These are phyloP conservation scores for Casuarius casuarius DNA, from an alignment of 2,113 vertebrate species.

Conservation along the genomic window DNA sequence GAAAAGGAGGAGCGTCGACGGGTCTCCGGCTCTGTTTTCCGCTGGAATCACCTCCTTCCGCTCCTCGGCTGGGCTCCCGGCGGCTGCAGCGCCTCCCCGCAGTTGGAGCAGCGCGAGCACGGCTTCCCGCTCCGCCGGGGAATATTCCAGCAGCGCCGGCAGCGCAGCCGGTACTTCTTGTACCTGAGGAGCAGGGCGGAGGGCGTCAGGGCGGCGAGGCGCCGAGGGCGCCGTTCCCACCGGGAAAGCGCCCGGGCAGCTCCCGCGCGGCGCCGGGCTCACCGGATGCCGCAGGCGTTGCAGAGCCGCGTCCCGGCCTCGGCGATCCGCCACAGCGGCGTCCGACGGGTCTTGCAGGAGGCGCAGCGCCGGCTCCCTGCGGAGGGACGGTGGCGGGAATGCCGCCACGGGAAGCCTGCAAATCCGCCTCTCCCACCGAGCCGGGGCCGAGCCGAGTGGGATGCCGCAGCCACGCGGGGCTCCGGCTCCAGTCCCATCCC, in stretches of 20 bases:
- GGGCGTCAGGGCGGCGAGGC: not conserved
- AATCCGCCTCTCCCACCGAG: too few relatives aligned
- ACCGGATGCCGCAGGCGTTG: constrained; percentile 93
- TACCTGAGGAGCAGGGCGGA: constrained; percentile 75
- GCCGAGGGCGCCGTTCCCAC: too few relatives aligned
- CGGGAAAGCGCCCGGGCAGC: too few relatives aligned
- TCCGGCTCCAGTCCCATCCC: not conserved
- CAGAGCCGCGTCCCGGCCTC: constrained; percentile 91
- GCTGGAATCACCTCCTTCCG: not conserved
- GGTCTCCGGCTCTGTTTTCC: too few relatives aligned
- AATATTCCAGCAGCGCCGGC: constrained; percentile 87
- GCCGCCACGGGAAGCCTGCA: not conserved
- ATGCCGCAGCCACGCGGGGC: not conserved
- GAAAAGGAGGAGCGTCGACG: too few relatives aligned
- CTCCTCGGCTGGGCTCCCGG: not conserved
- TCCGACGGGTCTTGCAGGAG: constrained; percentile 87
- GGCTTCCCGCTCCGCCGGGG: constrained; percentile 85
- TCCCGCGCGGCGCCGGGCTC: not conserved
- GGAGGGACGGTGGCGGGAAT: not conserved
- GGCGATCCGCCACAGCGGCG: constrained; percentile 89
- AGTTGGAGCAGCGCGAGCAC: constrained; percentile 79
- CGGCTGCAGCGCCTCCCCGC: constrained; percentile 69
- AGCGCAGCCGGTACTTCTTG: constrained; percentile 89
- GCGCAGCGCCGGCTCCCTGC: constrained; percentile 82
- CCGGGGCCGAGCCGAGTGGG: too few relatives aligned